Evolutionary conservation across 2,888 invertebrate species (phyloP), one percentile per base, ranked within the genome.

Genomic region (Miltochrista miniata): DNA sequence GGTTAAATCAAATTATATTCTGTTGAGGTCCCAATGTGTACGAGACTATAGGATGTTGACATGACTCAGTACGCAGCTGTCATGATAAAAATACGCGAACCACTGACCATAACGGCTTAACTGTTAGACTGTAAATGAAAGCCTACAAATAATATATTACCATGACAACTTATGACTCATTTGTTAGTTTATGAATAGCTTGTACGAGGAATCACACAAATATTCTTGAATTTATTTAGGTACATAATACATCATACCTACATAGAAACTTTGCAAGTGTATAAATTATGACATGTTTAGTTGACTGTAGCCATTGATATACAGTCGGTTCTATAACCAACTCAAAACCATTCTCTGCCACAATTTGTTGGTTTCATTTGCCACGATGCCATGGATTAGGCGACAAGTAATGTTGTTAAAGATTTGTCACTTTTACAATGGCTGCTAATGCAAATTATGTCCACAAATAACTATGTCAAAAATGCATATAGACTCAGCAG

Each of bases 31-130:
- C 29, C 40, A 40, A 40, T 29, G 40, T 29, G 7, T 18, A 40
- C 40, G 0, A 10, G 30, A 37, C 30, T 10, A 29, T 36, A 45
- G 45, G 45, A 45, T 30, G 37, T 45, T 13, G 14, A 7, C 10
- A 36, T 44, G 45, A 45, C 7, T 45, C 37, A 45, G n/a, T 37
- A 12, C 8, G 14, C 36, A 30, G 45, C 29, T 45, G 45, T 13
- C 11, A 38, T 5, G n/a, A 38, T 24, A 13, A 40, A 29, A 40
- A 13, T 40, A 9, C 13, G 39, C 29, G 29, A 40, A 30, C 24
- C 30, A 24, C 1, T 13, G 29, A 7, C 13, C 40, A 30, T 12
- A 40, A 24, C 29, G 7, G 9, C 12, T 24, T 13, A 12, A 12
- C 1, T 24, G 9, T 30, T n/a, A 9, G n/a, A 33, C 15, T 11